Conservation (phyloP, 2,797 vertebrate species). For the Meriones psammophilus region DNA sequence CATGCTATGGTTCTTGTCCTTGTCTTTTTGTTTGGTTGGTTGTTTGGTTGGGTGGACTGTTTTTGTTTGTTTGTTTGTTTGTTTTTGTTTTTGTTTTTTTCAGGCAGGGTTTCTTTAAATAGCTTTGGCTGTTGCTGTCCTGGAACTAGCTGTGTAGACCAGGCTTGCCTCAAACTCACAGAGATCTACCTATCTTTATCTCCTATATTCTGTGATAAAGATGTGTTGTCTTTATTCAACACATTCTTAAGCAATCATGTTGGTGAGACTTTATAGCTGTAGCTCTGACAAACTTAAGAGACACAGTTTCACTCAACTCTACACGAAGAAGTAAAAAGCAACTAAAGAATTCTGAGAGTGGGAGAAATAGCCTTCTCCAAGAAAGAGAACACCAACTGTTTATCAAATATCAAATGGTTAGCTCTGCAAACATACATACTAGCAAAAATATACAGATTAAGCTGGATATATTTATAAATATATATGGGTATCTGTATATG, state of each 20-base stretch:
- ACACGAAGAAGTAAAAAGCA: not conserved
- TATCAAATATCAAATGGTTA: not conserved
- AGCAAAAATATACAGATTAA: not conserved
- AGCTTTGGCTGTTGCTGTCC: not conserved
- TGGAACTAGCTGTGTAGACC: not conserved
- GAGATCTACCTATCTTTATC: not conserved
- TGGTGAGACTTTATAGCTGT: not conserved
- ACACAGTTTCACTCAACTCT: not conserved
- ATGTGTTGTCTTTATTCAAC: not conserved
- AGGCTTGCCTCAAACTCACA: not conserved
- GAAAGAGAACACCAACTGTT: not conserved
- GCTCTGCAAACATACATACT: not conserved
- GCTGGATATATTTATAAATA: too few species aligned
- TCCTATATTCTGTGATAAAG: not conserved
- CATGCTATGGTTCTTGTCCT: not conserved
- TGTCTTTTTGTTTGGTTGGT: not conserved
- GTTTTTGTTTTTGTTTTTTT: not conserved
- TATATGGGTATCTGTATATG: too few species aligned
- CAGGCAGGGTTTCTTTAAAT: not conserved
- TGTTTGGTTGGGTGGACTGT: not conserved
- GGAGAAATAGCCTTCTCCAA: not conserved
- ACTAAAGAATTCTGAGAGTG: not conserved
- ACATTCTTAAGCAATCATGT: not conserved
- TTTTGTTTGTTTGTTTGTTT: not conserved
- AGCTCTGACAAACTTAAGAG: not conserved